phyloP scores from a whole-genome alignment of 2,113 vertebrate species.

The Forbesichthys agassizii region DNA sequence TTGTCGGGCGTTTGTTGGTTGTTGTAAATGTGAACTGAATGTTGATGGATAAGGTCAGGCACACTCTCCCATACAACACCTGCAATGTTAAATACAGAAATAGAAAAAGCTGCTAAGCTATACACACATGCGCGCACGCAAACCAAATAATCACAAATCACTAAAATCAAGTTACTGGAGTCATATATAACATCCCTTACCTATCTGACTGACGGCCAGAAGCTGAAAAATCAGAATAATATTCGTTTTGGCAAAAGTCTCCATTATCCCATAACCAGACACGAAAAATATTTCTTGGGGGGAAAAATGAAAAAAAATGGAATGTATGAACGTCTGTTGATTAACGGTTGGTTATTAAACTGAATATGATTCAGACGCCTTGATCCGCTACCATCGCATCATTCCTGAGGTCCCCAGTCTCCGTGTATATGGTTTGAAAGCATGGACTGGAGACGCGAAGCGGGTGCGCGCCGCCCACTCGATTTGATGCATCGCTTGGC shows the following conservation, averaged over 20 bases:
- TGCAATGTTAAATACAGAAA: too few relatives aligned
- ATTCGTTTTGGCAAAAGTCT: slow-evolving; percentile 24
- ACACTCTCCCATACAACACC: too few relatives aligned
- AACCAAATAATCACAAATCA: background rate
- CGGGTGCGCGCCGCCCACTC: slow-evolving; percentile 69
- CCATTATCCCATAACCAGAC: slow-evolving; percentile 48
- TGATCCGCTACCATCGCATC: slow-evolving; percentile 60
- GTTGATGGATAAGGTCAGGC: too few relatives aligned
- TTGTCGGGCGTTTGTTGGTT: too few relatives aligned
- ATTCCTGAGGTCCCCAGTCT: slow-evolving; percentile 3
- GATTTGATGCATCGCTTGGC: slow-evolving; percentile 24
- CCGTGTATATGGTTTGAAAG: slow-evolving; percentile 6
- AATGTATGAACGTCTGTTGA: too few relatives aligned
- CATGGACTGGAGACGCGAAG: slow-evolving; percentile 36
- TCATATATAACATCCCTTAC: slow-evolving; percentile 53
- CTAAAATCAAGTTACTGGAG: too few relatives aligned
- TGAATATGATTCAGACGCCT: slow-evolving; percentile 28
- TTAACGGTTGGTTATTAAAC: background rate
- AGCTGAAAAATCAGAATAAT: slow-evolving; percentile 49
- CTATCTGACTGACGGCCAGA: slow-evolving; percentile 63
- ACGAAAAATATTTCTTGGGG: background rate
- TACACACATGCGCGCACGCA: background rate
- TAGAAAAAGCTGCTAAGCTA: too few relatives aligned
- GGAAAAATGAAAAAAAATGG: too few relatives aligned
- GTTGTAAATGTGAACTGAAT: too few relatives aligned